Evolutionary conservation across 2,797 vertebrate species (phyloP).

Genomic region (Malurus splendens): DNA sequence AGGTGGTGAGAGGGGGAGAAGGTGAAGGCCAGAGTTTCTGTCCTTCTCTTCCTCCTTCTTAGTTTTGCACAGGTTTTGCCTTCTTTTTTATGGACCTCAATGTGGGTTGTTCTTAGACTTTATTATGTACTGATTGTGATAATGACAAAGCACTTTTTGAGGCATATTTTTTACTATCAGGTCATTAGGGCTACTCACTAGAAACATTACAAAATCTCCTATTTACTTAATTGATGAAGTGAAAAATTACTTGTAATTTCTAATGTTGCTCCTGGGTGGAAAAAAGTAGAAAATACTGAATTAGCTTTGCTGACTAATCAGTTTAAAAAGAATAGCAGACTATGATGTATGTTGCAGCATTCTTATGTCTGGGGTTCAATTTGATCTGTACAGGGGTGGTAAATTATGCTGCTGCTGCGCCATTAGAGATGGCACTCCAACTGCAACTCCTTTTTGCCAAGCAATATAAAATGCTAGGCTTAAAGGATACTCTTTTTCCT

Average conservation of each 20-base stretch:
- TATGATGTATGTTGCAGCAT: constrained; percentile 6
- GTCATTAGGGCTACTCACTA: not conserved
- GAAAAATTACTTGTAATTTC: constrained; percentile 6
- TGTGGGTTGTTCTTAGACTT: not conserved
- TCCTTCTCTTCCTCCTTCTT: not conserved
- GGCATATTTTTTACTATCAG: not conserved
- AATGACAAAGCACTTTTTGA: not conserved
- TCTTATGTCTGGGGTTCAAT: constrained; percentile 37
- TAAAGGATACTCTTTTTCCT: not conserved
- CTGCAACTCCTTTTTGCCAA: not conserved
- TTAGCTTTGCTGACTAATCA: constrained; percentile 42
- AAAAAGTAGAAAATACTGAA: constrained; percentile 15
- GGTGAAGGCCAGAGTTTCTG: not conserved
- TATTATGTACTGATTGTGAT: not conserved
- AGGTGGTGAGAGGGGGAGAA: not conserved
- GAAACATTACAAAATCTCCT: not conserved
- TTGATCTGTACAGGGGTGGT: constrained; percentile 5
- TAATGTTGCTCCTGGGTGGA: not conserved
- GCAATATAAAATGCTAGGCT: not conserved
- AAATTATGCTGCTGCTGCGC: constrained; percentile 40
- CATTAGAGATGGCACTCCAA: not conserved
- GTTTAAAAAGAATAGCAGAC: constrained; percentile 34
- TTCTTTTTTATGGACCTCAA: not conserved
- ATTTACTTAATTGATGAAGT: constrained; percentile 1
- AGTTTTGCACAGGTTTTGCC: not conserved